Percentiles rank a stretch among this genome's conserved stretches.
These are phyloP conservation scores for Porphyrio hochstetteri DNA, from an alignment of 2,113 vertebrate genomes.

Conservation along the genomic window DNA sequence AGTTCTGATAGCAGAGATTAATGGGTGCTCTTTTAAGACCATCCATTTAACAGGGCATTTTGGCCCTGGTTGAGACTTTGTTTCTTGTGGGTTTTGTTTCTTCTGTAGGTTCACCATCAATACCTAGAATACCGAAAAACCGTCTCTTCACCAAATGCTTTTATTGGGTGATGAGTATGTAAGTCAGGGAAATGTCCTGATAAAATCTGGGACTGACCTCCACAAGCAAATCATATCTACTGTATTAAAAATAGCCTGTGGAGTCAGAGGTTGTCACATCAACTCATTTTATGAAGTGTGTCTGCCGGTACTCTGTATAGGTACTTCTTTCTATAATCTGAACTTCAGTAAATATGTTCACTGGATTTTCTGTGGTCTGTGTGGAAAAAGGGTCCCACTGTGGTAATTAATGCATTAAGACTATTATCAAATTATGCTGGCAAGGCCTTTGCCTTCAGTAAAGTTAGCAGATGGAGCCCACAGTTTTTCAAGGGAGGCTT, in stretches of 20 bases:
- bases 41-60: not conserved
- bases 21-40: not conserved
- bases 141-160: not conserved
- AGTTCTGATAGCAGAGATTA: not conserved
- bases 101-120: not conserved
- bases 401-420: not conserved
- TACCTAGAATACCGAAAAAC: not conserved
- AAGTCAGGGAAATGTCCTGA: not conserved
- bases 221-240: not conserved
- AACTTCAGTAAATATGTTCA: not conserved
- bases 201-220: not conserved
- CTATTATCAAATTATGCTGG: not conserved
- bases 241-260: not conserved
- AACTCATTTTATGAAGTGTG: not conserved
- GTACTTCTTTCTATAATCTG: not conserved
- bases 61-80: not conserved
- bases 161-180: not conserved
- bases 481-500: not conserved
- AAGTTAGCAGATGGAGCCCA: not conserved
- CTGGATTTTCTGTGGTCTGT: not conserved
- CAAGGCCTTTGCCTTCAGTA: not conserved
- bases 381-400: not conserved
- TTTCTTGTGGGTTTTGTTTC: rapidly evolving
- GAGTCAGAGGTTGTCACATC: not conserved
- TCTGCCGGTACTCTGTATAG: not conserved